Evolutionary conservation across 2,797 vertebrate genomes (phyloP), one percentile per base, ranked within the genome.

Genomic region (Spinibarbus caldwelli): DNA sequence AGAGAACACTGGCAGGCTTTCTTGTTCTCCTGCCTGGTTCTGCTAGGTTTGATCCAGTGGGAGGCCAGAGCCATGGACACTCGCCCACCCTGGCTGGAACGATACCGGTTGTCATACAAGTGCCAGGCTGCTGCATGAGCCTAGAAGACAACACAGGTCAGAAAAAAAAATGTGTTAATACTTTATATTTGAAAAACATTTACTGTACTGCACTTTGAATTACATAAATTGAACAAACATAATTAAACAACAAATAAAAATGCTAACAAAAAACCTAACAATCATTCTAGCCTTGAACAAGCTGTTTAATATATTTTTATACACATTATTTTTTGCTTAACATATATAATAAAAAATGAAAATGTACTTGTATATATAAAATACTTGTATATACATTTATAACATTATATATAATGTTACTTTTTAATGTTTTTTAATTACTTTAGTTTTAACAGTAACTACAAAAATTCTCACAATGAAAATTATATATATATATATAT

Each of bases 111-210:
- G 81, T 99, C 91, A 91, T 99, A 99, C 83, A 97, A 95, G 87
- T 98, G 98, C 97, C 97, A 99, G 1, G 93, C 96, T 84, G 96
- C 95, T 23, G 97, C 97, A 45, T 99, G 98, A 81, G 98, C 98
- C 98, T 99, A 88, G 41, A 62, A 45, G 90, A 87, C 88, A 73
- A 83, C 1, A 36, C 6, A 34, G 7, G 54, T 36, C 0, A 73
- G 4, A 73, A 12, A 80, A 5, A 52, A 66, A 47, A 72, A 36
- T 1, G 54, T 1, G 59, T 0, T 21, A 68, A 29, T 14, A 43
- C 3, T n/a, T 54, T 26, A 36, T 49, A 19, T 17, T 43, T 64
- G 38, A 8, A 77, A 57, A 57, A 57, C 31, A 38, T 78, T 2
- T 54, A 75, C 10, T 34, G 45, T 52, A 38, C 31, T 36, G 6